phyloP scores from a whole-genome alignment of 2,113 vertebrate species.

The Glaucomys volans region DNA sequence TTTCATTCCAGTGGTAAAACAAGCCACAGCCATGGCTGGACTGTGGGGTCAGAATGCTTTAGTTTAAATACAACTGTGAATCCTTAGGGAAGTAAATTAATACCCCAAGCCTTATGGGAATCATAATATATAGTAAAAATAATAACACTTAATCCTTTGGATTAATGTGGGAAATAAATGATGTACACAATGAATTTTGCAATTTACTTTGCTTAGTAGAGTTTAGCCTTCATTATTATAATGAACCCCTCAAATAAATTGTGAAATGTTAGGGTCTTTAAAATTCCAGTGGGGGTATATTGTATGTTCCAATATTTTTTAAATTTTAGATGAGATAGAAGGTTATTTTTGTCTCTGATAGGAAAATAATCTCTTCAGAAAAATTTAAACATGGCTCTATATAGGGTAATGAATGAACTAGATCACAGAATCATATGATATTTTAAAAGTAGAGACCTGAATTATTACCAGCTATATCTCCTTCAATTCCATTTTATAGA shows the following conservation, averaged over 20 bases:
- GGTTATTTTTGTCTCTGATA: background rate
- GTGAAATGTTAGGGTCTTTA: background rate
- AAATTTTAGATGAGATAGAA: background rate
- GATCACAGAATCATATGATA: background rate
- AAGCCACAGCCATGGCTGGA: background rate
- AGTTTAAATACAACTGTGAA: background rate
- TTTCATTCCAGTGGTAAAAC: background rate
- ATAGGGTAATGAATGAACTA: background rate
- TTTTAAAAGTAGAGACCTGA: constrained; percentile 14
- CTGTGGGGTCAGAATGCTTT: background rate
- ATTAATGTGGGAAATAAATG: background rate
- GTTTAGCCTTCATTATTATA: background rate
- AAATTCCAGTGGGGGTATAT: background rate
- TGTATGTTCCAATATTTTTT: background rate
- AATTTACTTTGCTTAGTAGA: background rate
- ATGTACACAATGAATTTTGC: background rate
- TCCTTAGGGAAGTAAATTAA: background rate
- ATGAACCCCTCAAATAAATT: background rate
- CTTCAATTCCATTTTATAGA: background rate
- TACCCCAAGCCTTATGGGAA: background rate
- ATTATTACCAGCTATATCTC: background rate
- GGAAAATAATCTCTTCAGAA: background rate
- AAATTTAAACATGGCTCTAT: background rate
- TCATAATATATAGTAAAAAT: background rate
- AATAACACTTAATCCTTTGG: background rate